phyloP scores from a whole-genome alignment of 1,140 invertebrate genomes.

The Charaxes varanes region DNA sequence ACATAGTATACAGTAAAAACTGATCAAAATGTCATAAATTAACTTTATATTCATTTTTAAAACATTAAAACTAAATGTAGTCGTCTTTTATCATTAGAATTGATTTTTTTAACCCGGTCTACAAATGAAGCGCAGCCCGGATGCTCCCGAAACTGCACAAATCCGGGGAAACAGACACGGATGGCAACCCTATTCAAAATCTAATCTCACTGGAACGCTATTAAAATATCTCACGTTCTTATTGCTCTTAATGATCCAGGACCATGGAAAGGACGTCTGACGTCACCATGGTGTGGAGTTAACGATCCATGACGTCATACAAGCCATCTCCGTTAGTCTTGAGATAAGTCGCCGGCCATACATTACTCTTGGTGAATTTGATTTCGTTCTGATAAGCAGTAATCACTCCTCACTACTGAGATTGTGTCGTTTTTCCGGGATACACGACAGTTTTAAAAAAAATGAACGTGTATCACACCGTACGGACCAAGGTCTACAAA shows the following conservation, averaged over 20 bases:
- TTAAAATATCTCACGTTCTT: constrained; percentile 18
- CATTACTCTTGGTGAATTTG: constrained; percentile 17
- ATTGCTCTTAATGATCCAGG: constrained; percentile 26
- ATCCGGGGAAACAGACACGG: not conserved
- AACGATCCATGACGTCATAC: constrained; percentile 59
- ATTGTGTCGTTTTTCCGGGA: not conserved
- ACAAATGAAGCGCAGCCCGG: too few species aligned
- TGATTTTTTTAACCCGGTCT: too few species aligned
- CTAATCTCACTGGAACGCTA: constrained; percentile 10
- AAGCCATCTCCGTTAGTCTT: constrained; percentile 37
- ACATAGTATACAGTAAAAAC: too few species aligned
- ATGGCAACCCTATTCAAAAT: too few species aligned
- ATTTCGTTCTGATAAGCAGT: constrained; percentile 8
- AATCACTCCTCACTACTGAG: constrained; percentile 1
- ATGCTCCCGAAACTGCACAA: too few species aligned
- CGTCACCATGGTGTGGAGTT: constrained; percentile 42
- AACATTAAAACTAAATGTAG: too few species aligned
- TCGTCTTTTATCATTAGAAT: too few species aligned
- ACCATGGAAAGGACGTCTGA: constrained; percentile 37
- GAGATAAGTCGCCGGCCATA: constrained; percentile 42
- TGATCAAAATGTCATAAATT: too few species aligned
- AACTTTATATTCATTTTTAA: too few species aligned
- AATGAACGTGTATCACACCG: constrained; percentile 57
- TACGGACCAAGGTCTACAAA: constrained; percentile 36
- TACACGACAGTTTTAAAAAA: constrained; percentile 10